Conservation (phyloP, 2,113 vertebrate genomes). For the Plestiodon gilberti region DNA sequence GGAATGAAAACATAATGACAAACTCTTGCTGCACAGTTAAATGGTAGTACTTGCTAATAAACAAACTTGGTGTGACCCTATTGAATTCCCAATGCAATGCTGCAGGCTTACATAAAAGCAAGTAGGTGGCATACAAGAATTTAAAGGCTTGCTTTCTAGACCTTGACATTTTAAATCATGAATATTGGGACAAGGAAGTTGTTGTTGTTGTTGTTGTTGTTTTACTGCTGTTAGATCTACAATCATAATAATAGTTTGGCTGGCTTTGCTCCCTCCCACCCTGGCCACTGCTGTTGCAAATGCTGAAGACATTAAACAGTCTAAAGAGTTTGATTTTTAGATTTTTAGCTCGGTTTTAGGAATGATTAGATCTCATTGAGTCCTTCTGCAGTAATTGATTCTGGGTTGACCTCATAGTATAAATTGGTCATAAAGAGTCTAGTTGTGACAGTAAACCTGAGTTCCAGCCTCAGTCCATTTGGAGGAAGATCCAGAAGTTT, state of each 20-base stretch:
- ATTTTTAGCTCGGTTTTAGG: not conserved
- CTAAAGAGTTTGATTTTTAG: not conserved
- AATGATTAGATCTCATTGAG: not conserved
- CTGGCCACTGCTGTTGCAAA: not conserved
- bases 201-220: too few relatives aligned
- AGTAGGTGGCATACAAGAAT: constrained; percentile 7
- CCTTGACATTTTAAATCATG: not conserved
- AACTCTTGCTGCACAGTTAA: constrained; percentile 1
- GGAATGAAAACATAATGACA: constrained; percentile 27
- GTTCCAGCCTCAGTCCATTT: not conserved
- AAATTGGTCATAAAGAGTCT: not conserved
- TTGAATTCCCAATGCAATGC: constrained; percentile 3
- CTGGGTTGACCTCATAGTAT: not conserved
- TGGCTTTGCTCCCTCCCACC: not conserved
- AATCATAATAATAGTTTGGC: not conserved
- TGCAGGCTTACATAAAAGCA: not conserved
- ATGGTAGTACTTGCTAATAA: constrained; percentile 15
- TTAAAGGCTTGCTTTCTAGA: constrained; percentile 19
- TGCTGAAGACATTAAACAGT: not conserved
- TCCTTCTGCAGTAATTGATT: not conserved
- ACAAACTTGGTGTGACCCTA: constrained; percentile 21
- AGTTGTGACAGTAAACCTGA: not conserved
- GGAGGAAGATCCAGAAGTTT: constrained; percentile 6
- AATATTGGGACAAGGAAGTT: not conserved
- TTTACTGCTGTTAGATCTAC: not conserved